These are phyloP conservation scores for Psittacus erithacus DNA, from an alignment of 2,113 vertebrate species.

Conservation along the genomic window DNA sequence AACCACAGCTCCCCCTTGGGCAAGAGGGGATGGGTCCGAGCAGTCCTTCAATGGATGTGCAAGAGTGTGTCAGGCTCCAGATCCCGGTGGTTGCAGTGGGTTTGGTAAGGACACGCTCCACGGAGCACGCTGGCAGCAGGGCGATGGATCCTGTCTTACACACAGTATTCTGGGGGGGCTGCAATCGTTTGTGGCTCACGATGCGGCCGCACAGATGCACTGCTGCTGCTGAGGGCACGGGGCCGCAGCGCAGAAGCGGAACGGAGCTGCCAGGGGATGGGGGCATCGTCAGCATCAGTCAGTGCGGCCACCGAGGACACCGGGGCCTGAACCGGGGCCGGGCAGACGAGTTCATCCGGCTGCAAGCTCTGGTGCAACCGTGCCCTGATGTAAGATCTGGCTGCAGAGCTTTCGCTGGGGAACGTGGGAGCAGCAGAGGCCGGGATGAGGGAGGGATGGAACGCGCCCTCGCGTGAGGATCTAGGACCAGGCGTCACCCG, in stretches of 20 bases:
- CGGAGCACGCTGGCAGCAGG: accelerated
- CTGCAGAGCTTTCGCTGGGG: background rate
- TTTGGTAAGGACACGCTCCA: accelerated
- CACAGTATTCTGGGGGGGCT: accelerated
- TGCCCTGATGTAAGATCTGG: background rate
- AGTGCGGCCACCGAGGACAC: background rate
- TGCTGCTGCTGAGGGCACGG: accelerated
- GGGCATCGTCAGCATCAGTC: background rate
- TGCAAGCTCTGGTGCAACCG: background rate
- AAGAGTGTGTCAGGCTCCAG: accelerated
- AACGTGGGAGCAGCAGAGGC: background rate
- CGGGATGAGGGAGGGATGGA: background rate
- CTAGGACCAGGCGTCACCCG: background rate
- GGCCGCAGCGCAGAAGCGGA: accelerated
- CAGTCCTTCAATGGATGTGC: accelerated
- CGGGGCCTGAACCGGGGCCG: background rate
- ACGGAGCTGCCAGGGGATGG: background rate
- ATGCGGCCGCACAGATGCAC: background rate
- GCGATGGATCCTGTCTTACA: background rate
- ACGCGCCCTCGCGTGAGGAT: accelerated
- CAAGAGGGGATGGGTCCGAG: background rate
- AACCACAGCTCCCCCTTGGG: background rate
- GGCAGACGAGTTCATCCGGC: background rate
- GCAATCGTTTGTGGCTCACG: background rate
- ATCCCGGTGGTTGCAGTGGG: accelerated